Conservation (phyloP, 37 sponge, comb jelly and placozoan genomes). For the Ephydatia muelleri region DNA sequence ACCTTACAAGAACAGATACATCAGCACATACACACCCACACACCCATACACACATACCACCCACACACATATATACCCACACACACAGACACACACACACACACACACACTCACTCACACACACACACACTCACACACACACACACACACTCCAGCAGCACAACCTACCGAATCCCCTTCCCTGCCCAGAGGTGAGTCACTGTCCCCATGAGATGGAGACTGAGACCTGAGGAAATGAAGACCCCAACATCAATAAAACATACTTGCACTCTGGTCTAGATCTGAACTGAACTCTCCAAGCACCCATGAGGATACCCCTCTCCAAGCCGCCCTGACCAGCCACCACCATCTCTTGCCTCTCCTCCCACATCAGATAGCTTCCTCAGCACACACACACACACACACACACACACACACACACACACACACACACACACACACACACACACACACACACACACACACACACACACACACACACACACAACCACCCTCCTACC, state of each 20-base stretch:
- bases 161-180: constrained; percentile 7
- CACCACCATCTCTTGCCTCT: no score
- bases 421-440: not conserved
- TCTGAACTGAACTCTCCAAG: no score
- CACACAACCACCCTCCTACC: not conserved
- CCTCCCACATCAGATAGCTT: no score
- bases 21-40: no score
- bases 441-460: not conserved
- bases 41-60: not conserved
- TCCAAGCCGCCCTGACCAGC: no score
- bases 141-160: not conserved
- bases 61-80: no score
- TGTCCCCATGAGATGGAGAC: constrained; percentile 27
- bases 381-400: not conserved
- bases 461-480: not conserved
- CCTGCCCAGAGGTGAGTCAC: constrained; percentile 26
- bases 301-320: no score
- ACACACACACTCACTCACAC: not conserved
- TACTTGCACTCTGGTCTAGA: not conserved
- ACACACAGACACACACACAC: no score
- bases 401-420: not conserved
- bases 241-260: not conserved
- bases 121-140: not conserved
- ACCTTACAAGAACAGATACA: not conserved
- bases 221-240: not conserved